Conservation (phyloP, 1,140 invertebrate species). For the Cephus cinctus region DNA sequence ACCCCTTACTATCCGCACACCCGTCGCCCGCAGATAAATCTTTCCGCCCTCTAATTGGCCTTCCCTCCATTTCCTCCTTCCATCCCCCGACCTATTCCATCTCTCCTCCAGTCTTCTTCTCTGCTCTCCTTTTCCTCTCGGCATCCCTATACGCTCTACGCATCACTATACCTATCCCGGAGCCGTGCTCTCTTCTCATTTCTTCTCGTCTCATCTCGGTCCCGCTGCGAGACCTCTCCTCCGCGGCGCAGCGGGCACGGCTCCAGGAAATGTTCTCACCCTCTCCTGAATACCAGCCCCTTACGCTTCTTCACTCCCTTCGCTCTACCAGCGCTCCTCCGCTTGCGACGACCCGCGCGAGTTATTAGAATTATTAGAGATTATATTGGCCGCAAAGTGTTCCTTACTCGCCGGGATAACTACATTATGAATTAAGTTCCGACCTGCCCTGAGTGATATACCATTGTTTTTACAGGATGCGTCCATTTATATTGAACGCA, state of each 20-base stretch:
- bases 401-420: conserved; percentile 38
- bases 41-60: conserved; percentile 56
- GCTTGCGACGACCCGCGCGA: too few species aligned
- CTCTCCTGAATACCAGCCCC: conserved; percentile 2
- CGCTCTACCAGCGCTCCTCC: conserved; percentile 19
- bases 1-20: conserved; percentile 51
- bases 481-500: too few species aligned
- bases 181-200: not conserved
- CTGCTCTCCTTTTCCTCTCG: conserved; percentile 22
- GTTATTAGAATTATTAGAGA: conserved; percentile 55
- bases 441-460: too few species aligned
- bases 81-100: conserved; percentile 37
- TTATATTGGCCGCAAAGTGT: conserved; percentile 54
- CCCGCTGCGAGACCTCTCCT: conserved; percentile 18
- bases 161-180: not conserved
- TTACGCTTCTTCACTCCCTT: conserved; percentile 3
- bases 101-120: conserved; percentile 33
- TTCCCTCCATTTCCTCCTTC: conserved; percentile 51
- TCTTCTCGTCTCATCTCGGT: conserved; percentile 30
- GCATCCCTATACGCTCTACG: not conserved
- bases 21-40: conserved; percentile 56
- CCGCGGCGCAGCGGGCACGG: conserved; percentile 35
- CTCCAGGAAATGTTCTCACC: conserved; percentile 44
- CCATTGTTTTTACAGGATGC: too few species aligned
- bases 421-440: conserved; percentile 43